Conservation (phyloP, 2,888 invertebrate species). For the Acanthosepion pharaonis region DNA sequence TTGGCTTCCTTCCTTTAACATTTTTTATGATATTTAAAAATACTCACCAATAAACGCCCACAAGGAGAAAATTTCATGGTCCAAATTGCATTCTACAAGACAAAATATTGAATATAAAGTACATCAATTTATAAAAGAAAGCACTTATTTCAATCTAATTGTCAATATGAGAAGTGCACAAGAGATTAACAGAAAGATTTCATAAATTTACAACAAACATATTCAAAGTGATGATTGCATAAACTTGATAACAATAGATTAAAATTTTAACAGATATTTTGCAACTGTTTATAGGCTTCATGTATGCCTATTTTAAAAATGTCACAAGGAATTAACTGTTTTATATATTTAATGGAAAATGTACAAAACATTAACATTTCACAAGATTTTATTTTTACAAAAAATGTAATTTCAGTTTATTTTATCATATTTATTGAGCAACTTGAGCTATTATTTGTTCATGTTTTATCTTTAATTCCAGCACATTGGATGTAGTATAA, state of each 20-base stretch:
- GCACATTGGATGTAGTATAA: background rate
- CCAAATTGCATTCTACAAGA: constrained; percentile 87
- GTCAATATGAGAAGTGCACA: background rate
- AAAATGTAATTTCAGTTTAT: background rate
- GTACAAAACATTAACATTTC: too few relatives aligned
- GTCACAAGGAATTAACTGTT: background rate
- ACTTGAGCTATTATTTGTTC: background rate
- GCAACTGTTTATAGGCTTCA: background rate
- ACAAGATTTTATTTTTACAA: too few relatives aligned
- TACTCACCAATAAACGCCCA: constrained; percentile 84
- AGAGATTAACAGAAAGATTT: background rate
- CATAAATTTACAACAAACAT: too few relatives aligned
- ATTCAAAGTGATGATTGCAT: background rate
- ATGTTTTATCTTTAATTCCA: background rate
- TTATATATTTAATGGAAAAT: background rate
- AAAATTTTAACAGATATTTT: background rate
- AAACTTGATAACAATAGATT: background rate
- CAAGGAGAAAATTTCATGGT: constrained; percentile 98
- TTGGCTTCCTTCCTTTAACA: background rate
- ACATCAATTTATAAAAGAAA: background rate
- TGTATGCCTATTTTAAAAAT: background rate
- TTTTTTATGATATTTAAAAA: background rate
- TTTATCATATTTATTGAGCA: background rate
- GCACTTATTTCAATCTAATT: background rate
- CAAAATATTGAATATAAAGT: constrained; percentile 48